Conservation (phyloP, 2,797 vertebrate species). For the Brachyrhaphis roseni region DNA sequence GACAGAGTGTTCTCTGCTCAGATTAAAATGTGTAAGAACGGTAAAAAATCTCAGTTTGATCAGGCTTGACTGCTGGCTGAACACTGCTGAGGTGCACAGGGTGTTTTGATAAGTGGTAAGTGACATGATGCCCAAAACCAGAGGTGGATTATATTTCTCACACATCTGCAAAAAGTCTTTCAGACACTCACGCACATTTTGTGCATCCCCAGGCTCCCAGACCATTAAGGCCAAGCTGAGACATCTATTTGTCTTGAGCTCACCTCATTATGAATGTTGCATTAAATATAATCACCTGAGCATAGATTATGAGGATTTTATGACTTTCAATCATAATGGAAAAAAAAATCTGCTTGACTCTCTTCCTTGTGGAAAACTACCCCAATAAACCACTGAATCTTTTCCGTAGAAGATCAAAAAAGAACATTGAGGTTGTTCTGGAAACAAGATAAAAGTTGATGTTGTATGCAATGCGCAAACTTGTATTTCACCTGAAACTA, state of each 20-base stretch:
- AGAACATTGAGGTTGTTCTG: constrained; percentile 49
- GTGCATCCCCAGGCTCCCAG: constrained; percentile 35
- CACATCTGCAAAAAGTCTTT: constrained; percentile 73
- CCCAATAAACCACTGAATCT: constrained; percentile 39
- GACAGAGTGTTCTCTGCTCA: constrained; percentile 32
- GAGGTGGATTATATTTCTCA: constrained; percentile 53
- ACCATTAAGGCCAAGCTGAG: constrained; percentile 44
- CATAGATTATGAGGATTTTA: constrained; percentile 9
- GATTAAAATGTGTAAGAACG: constrained; percentile 63
- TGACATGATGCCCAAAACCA: constrained; percentile 62
- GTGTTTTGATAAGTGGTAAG: constrained; percentile 69
- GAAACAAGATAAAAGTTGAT: constrained; percentile 27
- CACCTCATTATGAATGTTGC: constrained; percentile 17
- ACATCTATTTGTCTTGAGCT: constrained; percentile 26
- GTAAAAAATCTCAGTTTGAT: constrained; percentile 35
- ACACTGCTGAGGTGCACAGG: constrained; percentile 16
- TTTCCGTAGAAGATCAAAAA: constrained; percentile 46
- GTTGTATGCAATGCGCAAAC: no score
- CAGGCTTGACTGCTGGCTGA: constrained; percentile 54
- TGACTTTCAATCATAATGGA: constrained; percentile 18
- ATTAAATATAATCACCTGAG: constrained; percentile 26
- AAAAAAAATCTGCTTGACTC: constrained; percentile 14
- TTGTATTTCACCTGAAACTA: neutral
- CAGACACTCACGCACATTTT: constrained; percentile 37
- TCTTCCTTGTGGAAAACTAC: neutral